These are phyloP conservation scores for Morelia viridis DNA, from an alignment of 2,797 vertebrate species.

Conservation along the genomic window DNA sequence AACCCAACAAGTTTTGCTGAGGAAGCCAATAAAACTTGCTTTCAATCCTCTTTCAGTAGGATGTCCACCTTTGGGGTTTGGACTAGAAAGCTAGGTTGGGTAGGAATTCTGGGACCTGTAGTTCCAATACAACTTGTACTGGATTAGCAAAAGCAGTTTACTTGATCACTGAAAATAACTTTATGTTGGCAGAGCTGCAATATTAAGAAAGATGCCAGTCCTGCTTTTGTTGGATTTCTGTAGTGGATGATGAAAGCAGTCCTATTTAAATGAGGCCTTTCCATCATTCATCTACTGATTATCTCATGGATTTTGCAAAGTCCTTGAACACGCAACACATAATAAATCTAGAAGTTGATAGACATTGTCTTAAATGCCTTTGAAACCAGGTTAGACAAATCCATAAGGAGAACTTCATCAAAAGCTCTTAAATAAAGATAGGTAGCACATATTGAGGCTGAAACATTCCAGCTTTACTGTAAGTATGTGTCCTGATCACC, in stretches of 20 bases:
- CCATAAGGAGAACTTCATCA: neutral
- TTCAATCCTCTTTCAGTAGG: neutral
- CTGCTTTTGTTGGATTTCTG: neutral
- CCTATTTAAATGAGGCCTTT: neutral
- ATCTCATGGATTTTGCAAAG: neutral
- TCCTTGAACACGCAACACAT: neutral
- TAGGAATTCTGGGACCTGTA: neutral
- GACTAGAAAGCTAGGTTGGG: neutral
- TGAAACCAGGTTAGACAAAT: neutral
- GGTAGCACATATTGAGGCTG: no score
- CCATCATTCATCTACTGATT: neutral
- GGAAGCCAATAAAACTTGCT: neutral
- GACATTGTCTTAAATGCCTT: neutral
- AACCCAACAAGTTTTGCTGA: neutral
- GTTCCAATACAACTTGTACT: no score
- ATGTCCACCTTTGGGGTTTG: neutral
- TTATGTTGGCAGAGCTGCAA: neutral
- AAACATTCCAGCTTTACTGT: no score
- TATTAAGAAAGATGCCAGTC: neutral
- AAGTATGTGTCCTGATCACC: no score
- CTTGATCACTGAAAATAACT: neutral
- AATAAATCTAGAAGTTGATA: neutral
- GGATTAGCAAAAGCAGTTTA: neutral
- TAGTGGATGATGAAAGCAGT: neutral
- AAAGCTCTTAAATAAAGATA: neutral